A percentile compares a stretch with the other conserved stretches of the same genome.
Conservation (phyloP, 2,113 vertebrate genomes). For the Antennarius striatus region DNA sequence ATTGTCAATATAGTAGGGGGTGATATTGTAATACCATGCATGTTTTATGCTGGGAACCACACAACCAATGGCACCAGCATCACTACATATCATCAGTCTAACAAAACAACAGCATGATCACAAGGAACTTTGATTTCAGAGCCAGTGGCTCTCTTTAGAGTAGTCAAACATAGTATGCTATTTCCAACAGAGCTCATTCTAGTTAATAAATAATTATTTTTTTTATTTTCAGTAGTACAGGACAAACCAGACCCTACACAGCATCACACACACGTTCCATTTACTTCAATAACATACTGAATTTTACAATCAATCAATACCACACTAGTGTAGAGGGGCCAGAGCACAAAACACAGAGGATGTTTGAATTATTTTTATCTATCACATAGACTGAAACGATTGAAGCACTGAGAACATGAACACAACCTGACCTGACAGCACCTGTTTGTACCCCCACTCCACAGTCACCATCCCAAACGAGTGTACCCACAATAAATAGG, state of each 20-base stretch:
- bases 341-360: slow-evolving; percentile 67
- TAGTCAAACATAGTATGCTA: slow-evolving; percentile 48
- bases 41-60: slow-evolving; percentile 40
- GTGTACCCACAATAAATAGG: background rate
- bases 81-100: slow-evolving; percentile 41
- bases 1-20: slow-evolving; percentile 19
- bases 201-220: slow-evolving; percentile 55
- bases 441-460: background rate
- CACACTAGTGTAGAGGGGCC: slow-evolving; percentile 61
- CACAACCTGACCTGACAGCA: slow-evolving; percentile 52
- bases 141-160: slow-evolving; percentile 29
- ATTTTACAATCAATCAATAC: slow-evolving; percentile 77
- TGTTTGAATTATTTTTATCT: slow-evolving; percentile 53
- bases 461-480: background rate
- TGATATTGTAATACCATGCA: slow-evolving; percentile 38
- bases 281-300: slow-evolving; percentile 75
- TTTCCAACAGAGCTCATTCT: slow-evolving; percentile 64
- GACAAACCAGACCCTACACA: slow-evolving; percentile 77
- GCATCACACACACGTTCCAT: slow-evolving; percentile 74
- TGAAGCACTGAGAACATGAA: slow-evolving; percentile 70
- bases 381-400: slow-evolving; percentile 67
- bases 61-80: slow-evolving; percentile 34
- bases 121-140: slow-evolving; percentile 40
- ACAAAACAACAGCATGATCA: slow-evolving; percentile 43
- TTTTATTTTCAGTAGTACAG: slow-evolving; percentile 62